Evolutionary conservation across 2,888 invertebrate genomes (phyloP).

Genomic region (Sceliomorpha sp.): DNA sequence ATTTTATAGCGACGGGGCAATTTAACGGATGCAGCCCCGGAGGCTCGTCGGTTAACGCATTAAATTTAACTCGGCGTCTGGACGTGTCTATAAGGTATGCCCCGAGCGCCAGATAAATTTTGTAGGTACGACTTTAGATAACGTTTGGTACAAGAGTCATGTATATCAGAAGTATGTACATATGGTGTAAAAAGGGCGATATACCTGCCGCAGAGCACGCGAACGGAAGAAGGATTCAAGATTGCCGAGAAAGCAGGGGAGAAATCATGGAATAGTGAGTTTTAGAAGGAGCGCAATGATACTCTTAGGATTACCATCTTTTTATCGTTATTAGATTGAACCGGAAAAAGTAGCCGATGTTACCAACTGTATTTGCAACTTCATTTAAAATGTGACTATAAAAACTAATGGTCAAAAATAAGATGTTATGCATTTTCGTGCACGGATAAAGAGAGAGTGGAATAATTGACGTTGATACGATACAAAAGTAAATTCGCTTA

Average conservation of each 20-base stretch:
- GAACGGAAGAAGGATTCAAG: constrained; percentile 15
- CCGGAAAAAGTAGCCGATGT: too few relatives aligned
- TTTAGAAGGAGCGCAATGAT: background rate
- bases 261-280: background rate
- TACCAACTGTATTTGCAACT: too few relatives aligned
- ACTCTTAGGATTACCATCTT: too few relatives aligned
- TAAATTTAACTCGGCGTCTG: constrained; percentile 55
- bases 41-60: constrained; percentile 58
- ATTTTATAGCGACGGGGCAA: constrained; percentile 49
- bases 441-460: too few relatives aligned
- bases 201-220: background rate
- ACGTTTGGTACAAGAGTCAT: constrained; percentile 43
- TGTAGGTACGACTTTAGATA: constrained; percentile 52
- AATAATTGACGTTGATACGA: too few relatives aligned
- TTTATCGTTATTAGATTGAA: too few relatives aligned
- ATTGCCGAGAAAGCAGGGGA: background rate
- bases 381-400: too few relatives aligned
- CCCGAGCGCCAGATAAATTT: constrained; percentile 56
- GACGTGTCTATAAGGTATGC: constrained; percentile 55
- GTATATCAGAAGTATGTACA: constrained; percentile 30
- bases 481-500: too few relatives aligned
- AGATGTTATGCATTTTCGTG: too few relatives aligned
- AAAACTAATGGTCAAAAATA: too few relatives aligned
- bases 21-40: constrained; percentile 56
- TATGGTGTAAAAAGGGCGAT: constrained; percentile 19